Evolutionary conservation across 2,888 invertebrate genomes (phyloP).

Genomic region (Nomada fabriciana): DNA sequence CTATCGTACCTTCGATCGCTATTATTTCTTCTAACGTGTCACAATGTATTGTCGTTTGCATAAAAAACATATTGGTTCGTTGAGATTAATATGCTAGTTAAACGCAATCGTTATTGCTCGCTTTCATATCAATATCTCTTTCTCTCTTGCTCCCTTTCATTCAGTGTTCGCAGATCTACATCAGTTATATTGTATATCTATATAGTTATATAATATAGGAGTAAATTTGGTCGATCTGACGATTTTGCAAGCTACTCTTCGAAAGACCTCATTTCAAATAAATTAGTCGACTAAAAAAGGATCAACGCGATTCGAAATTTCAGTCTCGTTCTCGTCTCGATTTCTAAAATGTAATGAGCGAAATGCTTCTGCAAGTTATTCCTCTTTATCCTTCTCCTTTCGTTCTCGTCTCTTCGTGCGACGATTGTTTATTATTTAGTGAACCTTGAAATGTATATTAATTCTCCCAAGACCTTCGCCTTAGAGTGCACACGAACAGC

Average conservation of each 20-base stretch:
- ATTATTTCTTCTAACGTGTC: slow-evolving; percentile 7
- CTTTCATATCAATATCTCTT: background rate
- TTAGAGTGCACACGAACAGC: slow-evolving; percentile 2
- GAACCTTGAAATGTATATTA: slow-evolving; percentile 20
- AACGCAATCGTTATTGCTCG: slow-evolving; percentile 29
- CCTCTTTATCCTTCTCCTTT: background rate
- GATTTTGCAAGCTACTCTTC: background rate
- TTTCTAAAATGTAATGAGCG: slow-evolving; percentile 23
- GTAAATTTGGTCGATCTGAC: slow-evolving; percentile 16
- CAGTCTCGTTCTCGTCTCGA: slow-evolving; percentile 57
- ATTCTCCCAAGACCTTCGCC: slow-evolving; percentile 21
- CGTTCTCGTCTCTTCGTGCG: background rate
- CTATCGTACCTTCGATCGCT: background rate
- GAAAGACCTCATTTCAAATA: slow-evolving; percentile 39
- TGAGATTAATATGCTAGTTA: slow-evolving; percentile 27
- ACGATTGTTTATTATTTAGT: background rate
- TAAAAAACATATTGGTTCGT: slow-evolving; percentile 59
- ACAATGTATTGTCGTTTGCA: slow-evolving; percentile 53
- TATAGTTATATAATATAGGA: slow-evolving; percentile 16
- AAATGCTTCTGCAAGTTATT: slow-evolving; percentile 22
- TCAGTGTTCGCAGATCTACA: background rate
- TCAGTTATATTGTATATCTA: slow-evolving; percentile 5
- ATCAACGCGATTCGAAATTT: slow-evolving; percentile 39
- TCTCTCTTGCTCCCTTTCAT: background rate
- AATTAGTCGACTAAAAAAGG: slow-evolving; percentile 56